phyloP scores from a whole-genome alignment of 2,888 invertebrate species.

The Phengaris arion region DNA sequence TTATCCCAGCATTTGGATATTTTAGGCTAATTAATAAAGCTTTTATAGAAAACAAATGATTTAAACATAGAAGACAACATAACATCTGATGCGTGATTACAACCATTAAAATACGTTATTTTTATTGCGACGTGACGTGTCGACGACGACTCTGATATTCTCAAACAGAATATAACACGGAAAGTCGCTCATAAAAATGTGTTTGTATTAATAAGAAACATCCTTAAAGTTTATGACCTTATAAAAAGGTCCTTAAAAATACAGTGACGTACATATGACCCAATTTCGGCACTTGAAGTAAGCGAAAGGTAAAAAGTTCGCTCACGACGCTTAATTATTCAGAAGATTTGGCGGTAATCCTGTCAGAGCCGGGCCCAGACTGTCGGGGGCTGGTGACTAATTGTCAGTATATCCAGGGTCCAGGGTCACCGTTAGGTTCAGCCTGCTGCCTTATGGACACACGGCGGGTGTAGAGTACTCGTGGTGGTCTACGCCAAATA shows the following conservation, averaged over 20 bases:
- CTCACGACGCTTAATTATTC: constrained; percentile 71
- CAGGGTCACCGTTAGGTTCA: background rate
- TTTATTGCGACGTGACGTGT: background rate
- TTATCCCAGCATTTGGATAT: too few relatives aligned
- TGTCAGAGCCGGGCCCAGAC: background rate
- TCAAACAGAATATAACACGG: background rate
- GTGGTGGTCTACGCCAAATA: too few relatives aligned
- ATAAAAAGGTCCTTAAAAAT: constrained; percentile 28
- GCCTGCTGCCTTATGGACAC: background rate
- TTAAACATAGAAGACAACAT: background rate
- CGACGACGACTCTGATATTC: constrained; percentile 1
- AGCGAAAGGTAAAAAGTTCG: constrained; percentile 59
- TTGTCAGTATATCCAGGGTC: constrained; percentile 47
- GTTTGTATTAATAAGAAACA: background rate
- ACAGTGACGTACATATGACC: constrained; percentile 38
- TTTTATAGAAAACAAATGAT: too few relatives aligned
- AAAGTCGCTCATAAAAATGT: constrained; percentile 38
- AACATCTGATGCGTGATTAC: background rate
- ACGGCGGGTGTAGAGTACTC: too few relatives aligned
- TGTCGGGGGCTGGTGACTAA: constrained; percentile 57
- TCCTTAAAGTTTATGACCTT: constrained; percentile 4
- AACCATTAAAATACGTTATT: background rate
- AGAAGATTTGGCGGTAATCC: constrained; percentile 68
- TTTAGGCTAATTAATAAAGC: too few relatives aligned
- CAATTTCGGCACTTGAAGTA: constrained; percentile 23